Conservation (phyloP, 2,113 vertebrate genomes). For the Myiagra hebetior region DNA sequence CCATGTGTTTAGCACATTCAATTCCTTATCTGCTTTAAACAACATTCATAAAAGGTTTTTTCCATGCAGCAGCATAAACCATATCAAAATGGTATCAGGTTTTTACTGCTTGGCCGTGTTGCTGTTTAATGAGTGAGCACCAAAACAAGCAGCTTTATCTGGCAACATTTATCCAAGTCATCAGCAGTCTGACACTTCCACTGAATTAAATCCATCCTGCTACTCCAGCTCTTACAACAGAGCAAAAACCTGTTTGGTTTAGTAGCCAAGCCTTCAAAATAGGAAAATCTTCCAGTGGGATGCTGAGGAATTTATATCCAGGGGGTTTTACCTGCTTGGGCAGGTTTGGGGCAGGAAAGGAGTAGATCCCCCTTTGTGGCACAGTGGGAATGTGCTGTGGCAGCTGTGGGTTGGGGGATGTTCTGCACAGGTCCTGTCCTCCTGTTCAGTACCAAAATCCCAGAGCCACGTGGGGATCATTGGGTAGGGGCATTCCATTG, state of each 20-base stretch:
- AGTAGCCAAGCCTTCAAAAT: background rate
- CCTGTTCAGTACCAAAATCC: background rate
- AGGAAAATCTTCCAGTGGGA: background rate
- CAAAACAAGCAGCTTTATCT: background rate
- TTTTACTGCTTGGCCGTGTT: background rate
- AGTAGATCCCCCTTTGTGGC: background rate
- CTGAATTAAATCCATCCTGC: background rate
- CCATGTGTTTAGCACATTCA: background rate
- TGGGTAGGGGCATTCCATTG: background rate
- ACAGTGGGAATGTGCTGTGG: background rate
- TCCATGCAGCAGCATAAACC: background rate
- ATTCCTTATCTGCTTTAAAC: background rate
- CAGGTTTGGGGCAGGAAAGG: background rate
- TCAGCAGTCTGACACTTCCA: background rate
- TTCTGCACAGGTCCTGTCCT: background rate
- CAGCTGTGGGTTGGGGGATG: background rate
- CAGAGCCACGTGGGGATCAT: background rate
- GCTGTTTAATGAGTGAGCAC: background rate
- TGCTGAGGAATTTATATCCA: accelerated
- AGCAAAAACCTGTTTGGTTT: background rate
- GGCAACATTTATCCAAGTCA: background rate
- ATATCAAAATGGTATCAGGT: background rate
- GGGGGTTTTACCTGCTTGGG: background rate
- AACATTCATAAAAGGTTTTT: background rate
- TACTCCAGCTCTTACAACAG: background rate